Percentiles rank a stretch among this genome's conserved stretches.
Conservation (phyloP, 2,113 vertebrate genomes). For the Dunckerocampus dactyliophorus region DNA sequence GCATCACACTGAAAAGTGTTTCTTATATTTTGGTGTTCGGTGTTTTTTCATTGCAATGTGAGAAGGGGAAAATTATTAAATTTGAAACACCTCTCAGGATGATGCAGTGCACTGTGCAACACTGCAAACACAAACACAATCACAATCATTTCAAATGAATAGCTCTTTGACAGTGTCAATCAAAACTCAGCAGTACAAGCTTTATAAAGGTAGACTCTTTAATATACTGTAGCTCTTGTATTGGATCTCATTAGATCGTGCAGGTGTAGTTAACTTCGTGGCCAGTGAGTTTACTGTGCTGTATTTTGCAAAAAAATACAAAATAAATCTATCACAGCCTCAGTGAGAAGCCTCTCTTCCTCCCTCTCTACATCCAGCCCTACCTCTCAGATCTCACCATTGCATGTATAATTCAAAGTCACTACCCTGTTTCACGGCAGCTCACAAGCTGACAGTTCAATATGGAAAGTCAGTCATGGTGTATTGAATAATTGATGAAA, state of each 20-base stretch:
- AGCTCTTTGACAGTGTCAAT: too few relatives aligned
- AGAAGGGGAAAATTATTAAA: too few relatives aligned
- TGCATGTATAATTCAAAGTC: conserved; percentile 67
- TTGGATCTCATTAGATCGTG: background rate
- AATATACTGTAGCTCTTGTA: background rate
- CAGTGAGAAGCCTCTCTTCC: conserved; percentile 19
- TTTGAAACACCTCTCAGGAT: background rate
- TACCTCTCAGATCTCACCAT: conserved; percentile 37
- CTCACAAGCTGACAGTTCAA: conserved; percentile 46
- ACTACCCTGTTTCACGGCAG: conserved; percentile 64
- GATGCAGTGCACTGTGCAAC: too few relatives aligned
- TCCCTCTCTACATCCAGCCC: background rate
- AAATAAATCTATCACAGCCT: background rate
- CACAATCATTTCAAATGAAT: too few relatives aligned
- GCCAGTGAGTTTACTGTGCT: background rate
- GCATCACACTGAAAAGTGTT: too few relatives aligned
- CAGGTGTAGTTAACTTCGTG: background rate
- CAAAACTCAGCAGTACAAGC: too few relatives aligned
- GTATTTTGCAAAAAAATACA: background rate
- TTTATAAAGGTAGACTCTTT: too few relatives aligned
- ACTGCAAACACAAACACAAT: background rate
- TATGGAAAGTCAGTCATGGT: conserved; percentile 55
- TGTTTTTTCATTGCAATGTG: too few relatives aligned
- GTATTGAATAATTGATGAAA: conserved; percentile 63
- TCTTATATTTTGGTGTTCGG: too few relatives aligned